Evolutionary conservation across 1,140 invertebrate species (phyloP).

Genomic region (Ylistrum balloti): DNA sequence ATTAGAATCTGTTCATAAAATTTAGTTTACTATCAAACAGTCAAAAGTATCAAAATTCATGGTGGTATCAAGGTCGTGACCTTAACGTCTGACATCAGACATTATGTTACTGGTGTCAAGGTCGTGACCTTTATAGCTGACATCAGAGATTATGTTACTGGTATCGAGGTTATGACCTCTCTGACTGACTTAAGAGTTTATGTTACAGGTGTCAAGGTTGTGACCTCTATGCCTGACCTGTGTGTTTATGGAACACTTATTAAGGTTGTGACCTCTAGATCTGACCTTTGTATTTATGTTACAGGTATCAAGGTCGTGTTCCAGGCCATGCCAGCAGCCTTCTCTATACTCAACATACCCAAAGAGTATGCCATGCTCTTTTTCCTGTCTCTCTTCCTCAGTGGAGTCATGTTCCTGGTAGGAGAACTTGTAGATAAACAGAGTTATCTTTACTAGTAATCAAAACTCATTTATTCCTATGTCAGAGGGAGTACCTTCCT

Average conservation of each 20-base stretch:
- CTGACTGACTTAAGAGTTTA: background rate
- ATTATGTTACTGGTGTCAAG: background rate
- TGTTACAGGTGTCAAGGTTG: background rate
- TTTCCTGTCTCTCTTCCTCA: conserved; percentile 74
- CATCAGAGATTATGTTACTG: background rate
- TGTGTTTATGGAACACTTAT: background rate
- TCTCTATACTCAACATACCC: conserved; percentile 72
- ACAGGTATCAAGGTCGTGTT: conserved; percentile 71
- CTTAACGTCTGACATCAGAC: background rate
- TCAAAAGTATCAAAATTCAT: too few relatives aligned
- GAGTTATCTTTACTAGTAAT: too few relatives aligned
- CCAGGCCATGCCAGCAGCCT: conserved; percentile 76
- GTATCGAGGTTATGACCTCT: background rate
- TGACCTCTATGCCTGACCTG: background rate
- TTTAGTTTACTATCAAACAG: too few relatives aligned
- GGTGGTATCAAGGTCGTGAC: background rate
- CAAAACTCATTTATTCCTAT: too few relatives aligned
- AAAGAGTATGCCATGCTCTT: conserved; percentile 74
- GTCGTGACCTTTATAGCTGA: background rate
- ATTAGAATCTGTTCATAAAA: too few relatives aligned
- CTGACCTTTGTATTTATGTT: conserved; percentile 48
- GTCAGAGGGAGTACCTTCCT: too few relatives aligned
- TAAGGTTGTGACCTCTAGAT: background rate
- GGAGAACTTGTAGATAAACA: too few relatives aligned
- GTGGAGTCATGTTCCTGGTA: conserved; percentile 77